Base-by-base conservation (phyloP, 2,113 vertebrate species). In the Orientallactaga bullata region DNA sequence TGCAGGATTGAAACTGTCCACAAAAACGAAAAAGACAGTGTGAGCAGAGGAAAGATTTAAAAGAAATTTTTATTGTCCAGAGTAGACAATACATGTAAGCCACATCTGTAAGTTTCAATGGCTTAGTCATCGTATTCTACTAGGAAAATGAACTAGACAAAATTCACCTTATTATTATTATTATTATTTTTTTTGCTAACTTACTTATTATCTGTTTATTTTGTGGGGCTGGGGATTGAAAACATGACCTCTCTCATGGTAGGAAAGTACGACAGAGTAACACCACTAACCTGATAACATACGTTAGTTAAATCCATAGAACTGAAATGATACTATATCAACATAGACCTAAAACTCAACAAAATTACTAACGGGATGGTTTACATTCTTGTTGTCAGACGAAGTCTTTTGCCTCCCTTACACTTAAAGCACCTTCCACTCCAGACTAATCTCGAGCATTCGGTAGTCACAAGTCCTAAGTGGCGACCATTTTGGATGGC, bases 261-360 rank as follows among this genome's bases (percentile, higher is more conserved):
- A 88, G 18, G 58, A 74, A 63, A 73, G 17, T 74, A n/a, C 7
- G 23, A 37, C 17, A 20, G 32, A 37, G 26, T 18, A 30, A 51
- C 32, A 66, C 5, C 86, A 16, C 7, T 78, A 51, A 65, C 42
- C 63, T 55, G 73, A 65, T 28, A 58, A 83, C 69, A 69, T 66
- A 71, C 66, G 80, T 89, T 74, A 89, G 73, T 91, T 74, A 84
- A 81, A 23, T 16, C 18, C 15, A 78, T 35, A 23, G 20, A 37
- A 63, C 39, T 86, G 35, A 79, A 80, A 72, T 80, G 65, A 24
- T 69, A 71, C 7, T 15, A 73, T 85, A 86, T 94, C 60, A 84
- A 84, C 10, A 42, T n/a, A 58, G 66, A 69, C 7, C 74, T 84
- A 61, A 66, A 81, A 66, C 77, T 74, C 61, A 37, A 30, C 30